These are phyloP conservation scores for Galerucella calmariensis DNA, from an alignment of 2,888 invertebrate species.

Conservation along the genomic window DNA sequence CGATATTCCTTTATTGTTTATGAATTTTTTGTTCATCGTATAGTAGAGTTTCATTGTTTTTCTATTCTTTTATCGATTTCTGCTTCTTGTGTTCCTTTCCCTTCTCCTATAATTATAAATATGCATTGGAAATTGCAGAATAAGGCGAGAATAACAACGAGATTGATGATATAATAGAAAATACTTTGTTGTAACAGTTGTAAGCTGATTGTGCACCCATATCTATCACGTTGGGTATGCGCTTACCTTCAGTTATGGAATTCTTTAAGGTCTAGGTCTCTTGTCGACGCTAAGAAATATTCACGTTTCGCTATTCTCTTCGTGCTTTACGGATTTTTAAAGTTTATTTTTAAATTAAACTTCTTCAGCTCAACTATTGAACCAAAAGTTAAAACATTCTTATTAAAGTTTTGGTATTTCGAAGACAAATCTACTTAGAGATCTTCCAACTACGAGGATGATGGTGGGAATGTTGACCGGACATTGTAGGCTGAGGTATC, in stretches of 20 bases:
- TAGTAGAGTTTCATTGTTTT: too few species aligned
- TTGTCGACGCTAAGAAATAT: slow-evolving; percentile 7
- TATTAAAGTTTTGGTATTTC: too few species aligned
- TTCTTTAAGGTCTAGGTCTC: slow-evolving; percentile 15
- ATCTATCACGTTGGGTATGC: slow-evolving; percentile 9
- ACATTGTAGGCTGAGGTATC: too few species aligned
- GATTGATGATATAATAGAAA: slow-evolving; percentile 13
- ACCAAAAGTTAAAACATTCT: background rate
- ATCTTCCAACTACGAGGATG: too few species aligned
- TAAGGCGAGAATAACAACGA: slow-evolving; percentile 4
- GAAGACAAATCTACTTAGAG: background rate
- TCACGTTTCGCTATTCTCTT: slow-evolving; percentile 3
- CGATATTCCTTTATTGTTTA: too few species aligned
- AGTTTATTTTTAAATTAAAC: background rate
- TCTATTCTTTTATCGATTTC: too few species aligned
- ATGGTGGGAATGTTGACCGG: too few species aligned
- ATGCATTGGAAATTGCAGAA: background rate
- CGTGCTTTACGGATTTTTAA: slow-evolving; percentile 13
- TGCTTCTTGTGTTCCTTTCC: too few species aligned
- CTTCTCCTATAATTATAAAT: too few species aligned
- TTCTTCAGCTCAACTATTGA: background rate
- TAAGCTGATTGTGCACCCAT: slow-evolving; percentile 6
- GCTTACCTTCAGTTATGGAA: slow-evolving; percentile 2
- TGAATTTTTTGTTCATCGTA: too few species aligned
- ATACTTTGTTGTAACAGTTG: slow-evolving; percentile 1